Base-by-base conservation (phyloP, 1,140 invertebrate genomes). In the Pararge aegeria region DNA sequence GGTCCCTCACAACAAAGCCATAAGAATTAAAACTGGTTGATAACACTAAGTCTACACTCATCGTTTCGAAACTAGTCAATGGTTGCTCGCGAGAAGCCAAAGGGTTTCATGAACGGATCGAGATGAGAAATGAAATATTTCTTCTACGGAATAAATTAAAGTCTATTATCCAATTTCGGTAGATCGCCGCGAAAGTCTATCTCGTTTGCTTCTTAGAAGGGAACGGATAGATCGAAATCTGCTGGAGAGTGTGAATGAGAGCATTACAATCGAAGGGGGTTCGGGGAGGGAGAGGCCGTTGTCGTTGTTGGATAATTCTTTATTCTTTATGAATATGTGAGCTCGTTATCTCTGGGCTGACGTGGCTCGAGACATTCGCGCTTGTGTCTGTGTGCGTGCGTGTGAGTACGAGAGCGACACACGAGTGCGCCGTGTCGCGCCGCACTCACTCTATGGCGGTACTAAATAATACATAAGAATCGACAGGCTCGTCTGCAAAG, bases 301-400 rank as follows among this genome's bases (percentile, higher is more conserved):
- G 61, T 61, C 71, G 75, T 73, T 73, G 86, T 80, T 73, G 82
- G 80, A 85, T 89, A 87, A 87, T 87, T 89, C 83, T 82, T 89
- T 86, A 87, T 88, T 83, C 83, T 88, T 88, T 89, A 89, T 89
- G 86, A 89, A 87, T 87, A 87, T 89, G 83, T 89, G 87, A 89
- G 82, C 83, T 87, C 84, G 84, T 87, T 89, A 87, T 87, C 87
- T 87, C 56, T 60, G 73, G 68, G 68, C 69, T 83, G 84, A 87
- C 77, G 82, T 75, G 76, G 78, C 78, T 70, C 73, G 75, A 80
- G 80, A 83, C 75, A 77, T 79, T 82, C 65, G 72, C 80, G 79
- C 66, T 63, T 55, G 63, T 51, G 51, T 20, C 54, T 56, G 75
- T 79, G 76, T 75, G 78, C 63, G 79, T 70, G 61, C 49, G 51